Conservation (phyloP, 2,888 invertebrate genomes). For the Lepidonotus clava region DNA sequence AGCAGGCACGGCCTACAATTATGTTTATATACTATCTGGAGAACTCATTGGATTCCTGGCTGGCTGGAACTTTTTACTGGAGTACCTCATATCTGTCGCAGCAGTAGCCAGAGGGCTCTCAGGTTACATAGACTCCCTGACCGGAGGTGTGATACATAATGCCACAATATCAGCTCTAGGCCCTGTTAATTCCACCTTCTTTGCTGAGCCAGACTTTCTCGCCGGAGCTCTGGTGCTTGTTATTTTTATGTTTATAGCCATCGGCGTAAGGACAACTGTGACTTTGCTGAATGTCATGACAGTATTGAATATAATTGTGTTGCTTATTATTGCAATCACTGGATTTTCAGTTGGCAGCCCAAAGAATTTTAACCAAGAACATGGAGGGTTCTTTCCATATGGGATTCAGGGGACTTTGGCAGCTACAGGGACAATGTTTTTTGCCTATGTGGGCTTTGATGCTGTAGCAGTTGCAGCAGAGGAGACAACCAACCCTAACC, state of each 20-base stretch:
- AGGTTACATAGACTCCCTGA: not conserved
- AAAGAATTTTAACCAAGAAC: not conserved
- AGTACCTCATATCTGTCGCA: not conserved
- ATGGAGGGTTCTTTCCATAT: slow-evolving; percentile 6
- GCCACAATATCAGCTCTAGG: not conserved
- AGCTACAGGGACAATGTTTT: not conserved
- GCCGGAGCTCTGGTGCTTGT: not conserved
- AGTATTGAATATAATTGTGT: not conserved
- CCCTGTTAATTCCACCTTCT: not conserved
- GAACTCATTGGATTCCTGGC: not conserved
- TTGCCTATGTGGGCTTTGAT: not conserved
- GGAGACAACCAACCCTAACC: not conserved
- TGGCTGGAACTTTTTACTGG: not conserved
- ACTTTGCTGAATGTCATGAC: not conserved
- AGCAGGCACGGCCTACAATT: not conserved
- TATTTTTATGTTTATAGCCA: not conserved
- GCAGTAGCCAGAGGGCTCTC: not conserved
- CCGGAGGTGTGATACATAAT: not conserved
- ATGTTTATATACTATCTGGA: not conserved
- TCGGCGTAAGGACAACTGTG: not conserved
- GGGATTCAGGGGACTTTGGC: not conserved
- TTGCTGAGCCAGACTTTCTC: not conserved
- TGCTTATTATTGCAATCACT: not conserved
- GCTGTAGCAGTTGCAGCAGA: slow-evolving; percentile 4
- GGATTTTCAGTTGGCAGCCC: not conserved